Percentiles rank a stretch among this genome's conserved stretches.
Conservation (phyloP, 2,797 vertebrate genomes). For the Borostomias antarcticus region DNA sequence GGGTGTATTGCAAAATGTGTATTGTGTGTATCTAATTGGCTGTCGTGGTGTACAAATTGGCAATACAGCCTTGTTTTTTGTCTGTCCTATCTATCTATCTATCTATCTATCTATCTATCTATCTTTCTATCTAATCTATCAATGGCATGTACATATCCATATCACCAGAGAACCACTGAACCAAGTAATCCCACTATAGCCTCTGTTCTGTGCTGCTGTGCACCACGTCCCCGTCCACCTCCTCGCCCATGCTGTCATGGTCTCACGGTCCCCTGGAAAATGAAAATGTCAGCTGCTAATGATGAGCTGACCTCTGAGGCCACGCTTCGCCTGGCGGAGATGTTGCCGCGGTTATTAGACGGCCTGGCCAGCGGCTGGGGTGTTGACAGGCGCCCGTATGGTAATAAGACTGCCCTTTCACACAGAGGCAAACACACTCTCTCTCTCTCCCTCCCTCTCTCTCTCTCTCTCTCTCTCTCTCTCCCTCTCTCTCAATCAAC, state of each 20-base stretch:
- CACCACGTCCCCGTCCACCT: background rate
- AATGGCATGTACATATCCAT: background rate
- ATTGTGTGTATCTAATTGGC: too few species aligned
- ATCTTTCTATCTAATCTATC: too few species aligned
- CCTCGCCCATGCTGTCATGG: background rate
- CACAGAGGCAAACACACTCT: background rate
- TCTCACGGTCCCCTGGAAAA: constrained; percentile 16
- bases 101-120: background rate
- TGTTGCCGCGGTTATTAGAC: background rate
- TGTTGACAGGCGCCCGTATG: background rate
- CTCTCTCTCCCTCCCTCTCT: background rate
- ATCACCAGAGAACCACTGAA: background rate
- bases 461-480: background rate
- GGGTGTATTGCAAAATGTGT: too few species aligned
- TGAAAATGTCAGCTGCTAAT: constrained; percentile 28
- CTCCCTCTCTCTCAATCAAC: background rate
- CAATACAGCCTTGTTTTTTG: background rate
- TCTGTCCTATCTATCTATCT: background rate
- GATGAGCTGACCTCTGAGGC: constrained; percentile 19
- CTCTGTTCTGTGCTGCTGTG: background rate
- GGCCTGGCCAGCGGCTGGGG: constrained; percentile 8
- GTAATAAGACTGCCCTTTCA: constrained; percentile 25
- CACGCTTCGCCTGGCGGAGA: background rate
- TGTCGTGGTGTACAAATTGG: too few species aligned
- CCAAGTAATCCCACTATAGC: background rate